Evolutionary conservation across 1,140 invertebrate species (phyloP).

Genomic region (Onthophagus taurus): DNA sequence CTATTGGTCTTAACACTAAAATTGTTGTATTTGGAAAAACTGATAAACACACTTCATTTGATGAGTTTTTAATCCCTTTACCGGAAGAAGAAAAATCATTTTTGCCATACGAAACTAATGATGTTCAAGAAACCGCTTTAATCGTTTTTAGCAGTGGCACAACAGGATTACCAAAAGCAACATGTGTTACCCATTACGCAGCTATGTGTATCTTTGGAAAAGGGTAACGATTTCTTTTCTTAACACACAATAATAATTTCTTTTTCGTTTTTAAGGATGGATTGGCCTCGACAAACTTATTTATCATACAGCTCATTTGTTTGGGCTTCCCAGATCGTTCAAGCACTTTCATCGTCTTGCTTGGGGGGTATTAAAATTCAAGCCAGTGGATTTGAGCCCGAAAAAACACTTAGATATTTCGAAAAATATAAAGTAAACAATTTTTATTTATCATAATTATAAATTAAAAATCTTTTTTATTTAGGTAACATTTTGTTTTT

Average conservation of each 20-base stretch:
- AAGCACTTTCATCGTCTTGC: too few species aligned
- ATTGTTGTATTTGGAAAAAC: slow-evolving; percentile 31
- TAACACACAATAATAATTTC: too few species aligned
- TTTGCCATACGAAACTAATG: slow-evolving; percentile 7
- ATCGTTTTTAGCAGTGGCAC: slow-evolving; percentile 60
- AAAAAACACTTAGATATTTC: slow-evolving; percentile 1
- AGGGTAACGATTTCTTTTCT: too few species aligned
- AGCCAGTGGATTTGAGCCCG: not conserved
- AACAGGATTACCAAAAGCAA: slow-evolving; percentile 64
- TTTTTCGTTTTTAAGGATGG: too few species aligned
- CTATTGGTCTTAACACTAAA: slow-evolving; percentile 18
- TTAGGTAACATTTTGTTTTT: too few species aligned
- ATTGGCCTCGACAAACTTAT: too few species aligned
- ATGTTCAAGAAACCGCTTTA: slow-evolving; percentile 27
- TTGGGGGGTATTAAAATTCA: too few species aligned
- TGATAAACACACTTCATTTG: slow-evolving; percentile 19
- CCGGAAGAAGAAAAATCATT: not conserved
- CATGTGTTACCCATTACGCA: slow-evolving; percentile 22
- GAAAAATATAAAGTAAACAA: not conserved
- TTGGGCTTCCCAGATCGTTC: too few species aligned
- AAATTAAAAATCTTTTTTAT: too few species aligned
- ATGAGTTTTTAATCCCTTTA: slow-evolving; percentile 18
- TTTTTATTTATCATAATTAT: too few species aligned
- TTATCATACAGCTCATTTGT: too few species aligned
- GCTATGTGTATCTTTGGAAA: not conserved